phyloP scores from a whole-genome alignment of 2,797 vertebrate species.

The Spea hammondii region DNA sequence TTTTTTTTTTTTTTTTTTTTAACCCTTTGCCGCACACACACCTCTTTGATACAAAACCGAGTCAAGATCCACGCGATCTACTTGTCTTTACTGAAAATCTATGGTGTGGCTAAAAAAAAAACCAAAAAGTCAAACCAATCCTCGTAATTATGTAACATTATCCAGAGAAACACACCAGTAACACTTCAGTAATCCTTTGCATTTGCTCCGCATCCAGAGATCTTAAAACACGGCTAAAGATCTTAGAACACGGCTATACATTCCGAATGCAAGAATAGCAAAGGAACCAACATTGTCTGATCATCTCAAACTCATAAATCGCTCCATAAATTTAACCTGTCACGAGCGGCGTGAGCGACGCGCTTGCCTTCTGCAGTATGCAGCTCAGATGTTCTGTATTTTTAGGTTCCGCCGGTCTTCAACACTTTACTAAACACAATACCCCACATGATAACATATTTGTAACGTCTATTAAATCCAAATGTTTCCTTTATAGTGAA shows the following conservation, averaged over 20 bases:
- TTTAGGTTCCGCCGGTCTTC: conserved; percentile 1
- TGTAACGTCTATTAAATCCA: too few relatives aligned
- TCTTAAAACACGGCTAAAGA: conserved; percentile 8
- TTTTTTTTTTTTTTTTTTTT: background rate
- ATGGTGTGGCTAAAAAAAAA: background rate
- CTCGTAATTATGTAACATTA: conserved; percentile 15
- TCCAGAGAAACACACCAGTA: conserved; percentile 1
- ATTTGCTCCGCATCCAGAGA: conserved; percentile 21
- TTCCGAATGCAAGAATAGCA: conserved; percentile 5
- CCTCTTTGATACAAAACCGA: too few relatives aligned
- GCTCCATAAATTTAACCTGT: conserved; percentile 24
- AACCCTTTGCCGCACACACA: background rate
- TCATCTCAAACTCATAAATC: background rate
- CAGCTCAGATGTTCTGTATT: conserved; percentile 5
- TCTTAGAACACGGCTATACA: conserved; percentile 13
- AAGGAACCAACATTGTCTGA: background rate
- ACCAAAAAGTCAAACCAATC: background rate
- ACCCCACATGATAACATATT: too few relatives aligned
- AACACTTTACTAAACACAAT: too few relatives aligned
- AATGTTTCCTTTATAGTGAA: too few relatives aligned
- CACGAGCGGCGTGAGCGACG: background rate
- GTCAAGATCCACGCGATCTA: background rate
- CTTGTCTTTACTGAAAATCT: background rate
- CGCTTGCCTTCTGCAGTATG: background rate
- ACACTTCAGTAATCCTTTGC: conserved; percentile 10